Percentiles rank a stretch among this genome's conserved stretches.
These are phyloP conservation scores for Rhinopomastus cyanomelas DNA, from an alignment of 2,113 vertebrate species.

Conservation along the genomic window DNA sequence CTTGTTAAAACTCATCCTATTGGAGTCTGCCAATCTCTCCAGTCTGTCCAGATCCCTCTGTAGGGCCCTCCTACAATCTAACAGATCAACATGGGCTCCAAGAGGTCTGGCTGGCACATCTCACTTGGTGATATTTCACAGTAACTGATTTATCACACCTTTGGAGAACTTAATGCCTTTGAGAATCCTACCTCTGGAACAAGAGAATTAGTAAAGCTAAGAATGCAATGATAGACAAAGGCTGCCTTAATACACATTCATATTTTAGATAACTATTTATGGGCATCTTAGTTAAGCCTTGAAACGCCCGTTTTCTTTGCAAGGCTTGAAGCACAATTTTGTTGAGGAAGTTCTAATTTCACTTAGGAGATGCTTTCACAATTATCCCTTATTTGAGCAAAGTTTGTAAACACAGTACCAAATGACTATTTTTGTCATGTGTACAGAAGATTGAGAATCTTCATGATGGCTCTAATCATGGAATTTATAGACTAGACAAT, in stretches of 20 bases:
- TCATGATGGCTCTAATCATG: not conserved
- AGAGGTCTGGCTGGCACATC: not conserved
- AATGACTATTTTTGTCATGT: not conserved
- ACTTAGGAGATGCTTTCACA: not conserved
- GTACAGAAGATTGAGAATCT: not conserved
- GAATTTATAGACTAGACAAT: not conserved
- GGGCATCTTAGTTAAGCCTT: not conserved
- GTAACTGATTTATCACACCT: not conserved
- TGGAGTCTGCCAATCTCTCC: too few species aligned
- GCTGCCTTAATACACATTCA: accelerated
- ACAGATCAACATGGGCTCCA: too few species aligned
- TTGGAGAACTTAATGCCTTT: not conserved
- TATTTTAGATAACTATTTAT: not conserved
- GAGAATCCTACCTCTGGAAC: not conserved
- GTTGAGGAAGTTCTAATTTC: not conserved
- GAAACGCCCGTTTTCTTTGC: conserved; percentile 14
- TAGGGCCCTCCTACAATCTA: too few species aligned
- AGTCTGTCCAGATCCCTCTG: too few species aligned
- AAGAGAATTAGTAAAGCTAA: not conserved
- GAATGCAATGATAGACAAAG: not conserved
- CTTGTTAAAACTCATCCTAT: too few species aligned
- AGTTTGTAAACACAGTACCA: too few species aligned
- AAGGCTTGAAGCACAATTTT: not conserved
- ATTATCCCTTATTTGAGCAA: not conserved
- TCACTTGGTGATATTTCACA: not conserved